Conservation (phyloP, 1,140 invertebrate species). For the Anastatus disparis region DNA sequence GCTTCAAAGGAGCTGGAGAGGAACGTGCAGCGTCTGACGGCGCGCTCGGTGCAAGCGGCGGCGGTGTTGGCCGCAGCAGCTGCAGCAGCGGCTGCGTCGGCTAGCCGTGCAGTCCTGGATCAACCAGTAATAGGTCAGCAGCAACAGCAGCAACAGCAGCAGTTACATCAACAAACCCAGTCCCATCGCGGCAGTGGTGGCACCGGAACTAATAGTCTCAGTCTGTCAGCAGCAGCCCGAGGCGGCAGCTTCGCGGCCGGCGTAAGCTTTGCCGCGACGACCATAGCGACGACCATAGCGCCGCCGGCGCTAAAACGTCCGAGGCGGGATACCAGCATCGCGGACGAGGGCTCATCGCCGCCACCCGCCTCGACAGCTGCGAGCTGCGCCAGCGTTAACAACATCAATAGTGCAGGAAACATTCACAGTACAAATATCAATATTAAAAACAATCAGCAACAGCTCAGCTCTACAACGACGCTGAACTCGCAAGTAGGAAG, state of each 20-base stretch:
- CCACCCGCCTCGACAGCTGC: conserved; percentile 57
- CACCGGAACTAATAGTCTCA: too few species aligned
- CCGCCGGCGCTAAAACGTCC: conserved; percentile 70
- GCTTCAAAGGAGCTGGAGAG: background rate
- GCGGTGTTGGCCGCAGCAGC: conserved; percentile 31
- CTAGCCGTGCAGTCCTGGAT: conserved; percentile 26
- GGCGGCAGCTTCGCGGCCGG: conserved; percentile 26
- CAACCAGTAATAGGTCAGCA: conserved; percentile 2
- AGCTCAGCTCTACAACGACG: background rate
- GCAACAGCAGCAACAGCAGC: conserved; percentile 10
- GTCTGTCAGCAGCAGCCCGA: conserved; percentile 7
- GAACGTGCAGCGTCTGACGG: conserved; percentile 2
- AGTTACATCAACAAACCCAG: background rate
- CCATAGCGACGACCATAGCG: conserved; percentile 66
- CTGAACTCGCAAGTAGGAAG: background rate
- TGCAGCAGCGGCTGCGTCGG: conserved; percentile 25
- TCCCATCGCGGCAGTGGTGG: background rate
- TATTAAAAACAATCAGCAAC: background rate
- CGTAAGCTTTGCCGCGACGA: conserved; percentile 52
- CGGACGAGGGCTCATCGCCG: conserved; percentile 56
- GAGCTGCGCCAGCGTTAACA: background rate
- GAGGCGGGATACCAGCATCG: conserved; percentile 67
- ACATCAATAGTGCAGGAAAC: background rate
- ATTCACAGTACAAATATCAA: background rate
- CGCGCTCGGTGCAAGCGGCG: conserved; percentile 19